phyloP scores from a whole-genome alignment of 2,797 vertebrate genomes.

The Sebastes matsubarae region DNA sequence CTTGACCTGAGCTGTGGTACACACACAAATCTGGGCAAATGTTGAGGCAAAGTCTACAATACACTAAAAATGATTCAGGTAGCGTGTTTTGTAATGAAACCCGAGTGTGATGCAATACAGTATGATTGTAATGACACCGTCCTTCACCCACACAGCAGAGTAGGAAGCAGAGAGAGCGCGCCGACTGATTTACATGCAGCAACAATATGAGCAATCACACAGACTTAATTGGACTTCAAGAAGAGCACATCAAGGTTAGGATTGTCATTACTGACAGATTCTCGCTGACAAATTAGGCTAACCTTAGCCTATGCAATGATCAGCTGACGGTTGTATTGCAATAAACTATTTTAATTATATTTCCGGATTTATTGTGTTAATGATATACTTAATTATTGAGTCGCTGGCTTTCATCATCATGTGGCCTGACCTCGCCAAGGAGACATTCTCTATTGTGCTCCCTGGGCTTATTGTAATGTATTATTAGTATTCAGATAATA shows the following conservation, averaged over 20 bases:
- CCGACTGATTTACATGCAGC: slow-evolving; percentile 66
- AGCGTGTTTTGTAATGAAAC: slow-evolving; percentile 23
- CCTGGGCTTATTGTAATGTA: slow-evolving; percentile 28
- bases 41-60: neutral
- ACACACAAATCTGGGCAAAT: slow-evolving; percentile 18
- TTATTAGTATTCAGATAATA: slow-evolving; percentile 61
- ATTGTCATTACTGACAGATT: slow-evolving; percentile 70
- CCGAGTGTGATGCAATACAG: slow-evolving; percentile 6
- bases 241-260: slow-evolving; percentile 73
- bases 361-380: slow-evolving; percentile 67
- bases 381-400: slow-evolving; percentile 68
- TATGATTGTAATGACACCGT: slow-evolving; percentile 42
- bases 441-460: slow-evolving; percentile 48
- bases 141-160: slow-evolving; percentile 27
- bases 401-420: slow-evolving; percentile 55
- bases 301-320: slow-evolving; percentile 59
- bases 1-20: slow-evolving; percentile 12
- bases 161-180: slow-evolving; percentile 11
- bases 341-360: slow-evolving; percentile 59
- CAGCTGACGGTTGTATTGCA: slow-evolving; percentile 55
- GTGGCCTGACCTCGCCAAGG: slow-evolving; percentile 59
- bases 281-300: slow-evolving; percentile 67
- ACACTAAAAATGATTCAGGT: neutral
- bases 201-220: slow-evolving; percentile 73
- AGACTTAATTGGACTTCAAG: slow-evolving; percentile 76